Conservation (phyloP, 2,113 vertebrate species). For the Grammomys surdaster region DNA sequence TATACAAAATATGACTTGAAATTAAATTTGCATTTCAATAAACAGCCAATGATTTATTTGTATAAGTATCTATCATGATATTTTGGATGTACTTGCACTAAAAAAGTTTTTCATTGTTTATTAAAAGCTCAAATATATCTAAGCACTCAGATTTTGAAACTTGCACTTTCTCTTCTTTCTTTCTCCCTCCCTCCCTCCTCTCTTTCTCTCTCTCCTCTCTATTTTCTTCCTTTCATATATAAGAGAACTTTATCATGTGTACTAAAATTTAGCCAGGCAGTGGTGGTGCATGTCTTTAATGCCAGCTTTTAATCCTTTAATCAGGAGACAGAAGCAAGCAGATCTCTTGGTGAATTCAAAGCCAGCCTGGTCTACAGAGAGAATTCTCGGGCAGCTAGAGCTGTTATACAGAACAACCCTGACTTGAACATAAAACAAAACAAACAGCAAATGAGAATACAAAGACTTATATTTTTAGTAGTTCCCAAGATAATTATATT, state of each 20-base stretch:
- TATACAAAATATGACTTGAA: neutral
- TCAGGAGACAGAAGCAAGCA: neutral
- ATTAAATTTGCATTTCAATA: conserved; percentile 45
- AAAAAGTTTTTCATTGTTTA: conserved; percentile 17
- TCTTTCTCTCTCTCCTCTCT: fast-evolving
- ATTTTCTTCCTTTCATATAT: neutral
- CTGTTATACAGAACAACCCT: neutral
- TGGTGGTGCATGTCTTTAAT: neutral
- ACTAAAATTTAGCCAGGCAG: neutral
- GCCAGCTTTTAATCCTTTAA: neutral
- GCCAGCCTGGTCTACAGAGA: neutral
- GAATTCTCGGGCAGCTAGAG: neutral
- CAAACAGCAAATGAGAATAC: neutral
- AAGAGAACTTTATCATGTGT: neutral
- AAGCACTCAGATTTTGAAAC: neutral
- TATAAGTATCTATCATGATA: neutral
- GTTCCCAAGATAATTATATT: conserved; percentile 1
- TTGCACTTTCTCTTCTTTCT: neutral
- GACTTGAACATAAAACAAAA: neutral
- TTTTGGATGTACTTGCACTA: neutral
- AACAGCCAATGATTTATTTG: neutral
- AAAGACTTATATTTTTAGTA: neutral
- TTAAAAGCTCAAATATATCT: conserved; percentile 21
- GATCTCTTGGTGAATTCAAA: neutral
- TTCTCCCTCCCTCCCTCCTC: neutral